Evolutionary conservation across 1,140 invertebrate species (phyloP).

Genomic region (Rhysida immarginata): DNA sequence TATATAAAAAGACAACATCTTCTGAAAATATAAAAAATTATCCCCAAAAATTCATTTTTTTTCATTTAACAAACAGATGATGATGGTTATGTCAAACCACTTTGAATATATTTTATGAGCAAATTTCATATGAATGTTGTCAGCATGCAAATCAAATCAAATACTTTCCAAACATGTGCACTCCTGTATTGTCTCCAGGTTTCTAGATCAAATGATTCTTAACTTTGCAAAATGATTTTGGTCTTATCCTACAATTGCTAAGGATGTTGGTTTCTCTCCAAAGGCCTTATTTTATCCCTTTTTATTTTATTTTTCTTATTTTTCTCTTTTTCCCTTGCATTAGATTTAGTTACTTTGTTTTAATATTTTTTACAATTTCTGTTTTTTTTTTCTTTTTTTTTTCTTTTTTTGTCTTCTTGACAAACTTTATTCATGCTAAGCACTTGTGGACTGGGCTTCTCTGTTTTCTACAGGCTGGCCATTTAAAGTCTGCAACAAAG

Average conservation of each 20-base stretch:
- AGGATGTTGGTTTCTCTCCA: neutral
- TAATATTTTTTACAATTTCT: too few species aligned
- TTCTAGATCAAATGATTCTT: neutral
- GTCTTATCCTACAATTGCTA: neutral
- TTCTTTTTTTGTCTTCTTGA: neutral
- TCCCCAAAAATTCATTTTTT: conserved; percentile 3
- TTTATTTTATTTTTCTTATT: too few species aligned
- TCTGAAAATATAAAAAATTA: conserved; percentile 6
- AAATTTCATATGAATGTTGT: conserved; percentile 5
- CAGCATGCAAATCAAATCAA: conserved; percentile 7
- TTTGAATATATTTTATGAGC: conserved; percentile 1
- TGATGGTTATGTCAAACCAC: conserved; percentile 3
- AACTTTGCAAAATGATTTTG: conserved; percentile 3
- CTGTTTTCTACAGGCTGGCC: neutral
- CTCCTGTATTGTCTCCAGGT: neutral
- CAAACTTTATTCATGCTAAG: neutral
- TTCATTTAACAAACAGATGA: conserved; percentile 1
- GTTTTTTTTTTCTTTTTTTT: neutral
- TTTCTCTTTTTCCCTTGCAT: too few species aligned
- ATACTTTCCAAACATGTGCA: conserved; percentile 8
- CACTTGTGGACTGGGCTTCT: neutral
- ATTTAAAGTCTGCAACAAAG: conserved; percentile 1
- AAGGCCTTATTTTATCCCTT: neutral
- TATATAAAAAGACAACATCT: neutral
- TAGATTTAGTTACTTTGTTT: too few species aligned